Conservation (phyloP, 2,113 vertebrate genomes). For the Micronycteris hirsuta region DNA sequence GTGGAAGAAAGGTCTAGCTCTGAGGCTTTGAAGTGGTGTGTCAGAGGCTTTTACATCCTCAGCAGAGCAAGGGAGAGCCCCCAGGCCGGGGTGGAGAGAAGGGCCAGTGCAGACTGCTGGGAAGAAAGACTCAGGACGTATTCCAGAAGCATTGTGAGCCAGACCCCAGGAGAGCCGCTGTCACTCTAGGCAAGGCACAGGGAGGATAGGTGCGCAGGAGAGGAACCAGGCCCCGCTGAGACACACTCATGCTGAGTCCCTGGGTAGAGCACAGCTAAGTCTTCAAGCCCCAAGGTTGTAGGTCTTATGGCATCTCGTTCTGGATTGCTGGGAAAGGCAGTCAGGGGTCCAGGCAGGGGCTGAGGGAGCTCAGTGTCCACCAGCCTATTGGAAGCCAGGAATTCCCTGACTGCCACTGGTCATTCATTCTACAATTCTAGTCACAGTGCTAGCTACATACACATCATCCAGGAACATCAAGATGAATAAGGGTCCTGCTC, state of each 20-base stretch:
- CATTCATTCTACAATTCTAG: background rate
- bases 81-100: background rate
- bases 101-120: background rate
- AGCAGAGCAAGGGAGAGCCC: background rate
- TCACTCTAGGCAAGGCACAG: background rate
- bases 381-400: background rate
- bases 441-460: background rate
- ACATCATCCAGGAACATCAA: background rate
- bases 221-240: background rate
- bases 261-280: background rate
- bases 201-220: background rate
- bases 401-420: background rate
- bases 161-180: background rate
- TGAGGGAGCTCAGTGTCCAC: too few relatives aligned
- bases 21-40: background rate
- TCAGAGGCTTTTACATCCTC: background rate
- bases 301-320: background rate
- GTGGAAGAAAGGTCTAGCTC: background rate
- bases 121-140: background rate
- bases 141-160: fast-evolving
- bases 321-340: background rate
- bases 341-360: background rate
- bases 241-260: background rate
- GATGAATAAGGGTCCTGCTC: background rate
- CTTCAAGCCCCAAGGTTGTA: background rate